Evolutionary conservation across 2,888 invertebrate species (phyloP).

Genomic region (Cheilosia grossa): DNA sequence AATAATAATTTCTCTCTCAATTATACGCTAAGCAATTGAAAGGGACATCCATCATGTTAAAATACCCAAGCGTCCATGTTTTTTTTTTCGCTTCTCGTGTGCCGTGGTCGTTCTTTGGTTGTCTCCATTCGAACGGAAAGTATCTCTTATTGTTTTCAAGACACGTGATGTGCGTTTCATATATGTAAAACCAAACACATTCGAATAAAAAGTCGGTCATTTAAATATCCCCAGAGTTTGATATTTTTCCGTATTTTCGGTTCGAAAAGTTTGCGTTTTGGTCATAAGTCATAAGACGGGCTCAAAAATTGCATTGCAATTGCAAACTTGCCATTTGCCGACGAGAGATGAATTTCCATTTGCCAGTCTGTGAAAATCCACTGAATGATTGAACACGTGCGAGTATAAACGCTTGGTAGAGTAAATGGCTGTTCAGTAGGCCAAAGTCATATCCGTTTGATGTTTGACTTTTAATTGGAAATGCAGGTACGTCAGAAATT

Average conservation of each 20-base stretch:
- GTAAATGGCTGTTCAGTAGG: neutral
- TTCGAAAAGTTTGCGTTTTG: neutral
- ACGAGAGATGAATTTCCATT: constrained; percentile 50
- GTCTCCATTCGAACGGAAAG: constrained; percentile 14
- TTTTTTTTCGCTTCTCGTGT: neutral
- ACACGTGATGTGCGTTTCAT: constrained; percentile 22
- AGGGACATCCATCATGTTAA: constrained; percentile 6
- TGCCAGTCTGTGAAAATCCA: constrained; percentile 9
- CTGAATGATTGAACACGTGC: constrained; percentile 2
- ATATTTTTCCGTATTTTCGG: neutral
- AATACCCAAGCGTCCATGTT: constrained; percentile 10
- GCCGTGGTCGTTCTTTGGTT: neutral
- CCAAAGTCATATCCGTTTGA: constrained; percentile 53
- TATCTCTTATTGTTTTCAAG: constrained; percentile 22
- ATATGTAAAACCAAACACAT: neutral
- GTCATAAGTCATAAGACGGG: neutral
- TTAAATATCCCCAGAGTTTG: neutral
- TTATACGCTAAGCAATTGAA: constrained; percentile 21
- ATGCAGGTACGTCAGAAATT: constrained; percentile 8
- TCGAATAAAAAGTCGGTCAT: neutral
- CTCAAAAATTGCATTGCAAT: constrained; percentile 18
- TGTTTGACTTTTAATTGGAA: constrained; percentile 8
- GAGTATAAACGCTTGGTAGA: constrained; percentile 16
- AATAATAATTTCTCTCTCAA: constrained; percentile 19
- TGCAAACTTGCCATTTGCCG: constrained; percentile 13